phyloP scores from a whole-genome alignment of 2,888 invertebrate genomes.

The Himalopsyche japonica region DNA sequence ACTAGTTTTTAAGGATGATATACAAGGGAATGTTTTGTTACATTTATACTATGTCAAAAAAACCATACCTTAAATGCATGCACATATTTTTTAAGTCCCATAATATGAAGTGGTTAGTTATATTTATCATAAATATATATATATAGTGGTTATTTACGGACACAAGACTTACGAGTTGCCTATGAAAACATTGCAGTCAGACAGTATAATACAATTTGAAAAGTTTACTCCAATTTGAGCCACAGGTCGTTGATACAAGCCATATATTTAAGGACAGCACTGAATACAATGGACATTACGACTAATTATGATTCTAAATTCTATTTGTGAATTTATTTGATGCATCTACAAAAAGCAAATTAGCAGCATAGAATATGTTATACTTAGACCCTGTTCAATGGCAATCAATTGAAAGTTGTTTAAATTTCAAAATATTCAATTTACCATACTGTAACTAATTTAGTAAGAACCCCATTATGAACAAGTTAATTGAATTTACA shows the following conservation, averaged over 20 bases:
- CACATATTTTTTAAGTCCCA: background rate
- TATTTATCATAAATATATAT: background rate
- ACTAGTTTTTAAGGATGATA: too few relatives aligned
- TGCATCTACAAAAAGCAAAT: background rate
- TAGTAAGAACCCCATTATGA: too few relatives aligned
- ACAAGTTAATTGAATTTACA: too few relatives aligned
- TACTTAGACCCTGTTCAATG: background rate
- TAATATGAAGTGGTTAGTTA: background rate
- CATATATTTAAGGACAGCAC: background rate
- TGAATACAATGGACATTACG: background rate
- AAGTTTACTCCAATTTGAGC: background rate
- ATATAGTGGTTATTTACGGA: background rate
- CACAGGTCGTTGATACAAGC: background rate
- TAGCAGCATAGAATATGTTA: background rate
- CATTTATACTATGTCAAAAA: too few relatives aligned
- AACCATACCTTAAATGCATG: background rate
- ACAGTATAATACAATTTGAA: background rate
- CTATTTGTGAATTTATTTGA: background rate
- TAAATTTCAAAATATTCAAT: background rate
- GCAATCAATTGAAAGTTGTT: background rate
- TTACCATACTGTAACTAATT: background rate
- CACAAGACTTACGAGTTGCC: background rate
- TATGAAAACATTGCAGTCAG: background rate
- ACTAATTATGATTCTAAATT: background rate
- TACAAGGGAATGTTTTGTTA: too few relatives aligned